Percentiles rank a stretch among this genome's conserved stretches.
Evolutionary conservation across 2,888 invertebrate species (phyloP).

Genomic region (Lordiphosa andalusiaca): DNA sequence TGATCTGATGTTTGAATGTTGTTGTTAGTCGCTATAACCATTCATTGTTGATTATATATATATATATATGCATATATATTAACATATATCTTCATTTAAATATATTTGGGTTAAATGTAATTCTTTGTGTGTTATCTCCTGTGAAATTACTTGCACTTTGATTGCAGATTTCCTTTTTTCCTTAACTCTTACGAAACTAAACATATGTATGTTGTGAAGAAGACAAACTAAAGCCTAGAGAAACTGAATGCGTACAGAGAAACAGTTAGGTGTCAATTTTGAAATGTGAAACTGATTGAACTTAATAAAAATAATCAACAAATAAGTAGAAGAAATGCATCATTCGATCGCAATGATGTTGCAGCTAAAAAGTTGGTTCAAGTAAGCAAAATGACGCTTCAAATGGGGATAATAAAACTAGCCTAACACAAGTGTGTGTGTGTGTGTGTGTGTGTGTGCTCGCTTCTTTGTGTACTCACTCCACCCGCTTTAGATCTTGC

Average conservation of each 20-base stretch:
- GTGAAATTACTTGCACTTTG: slow-evolving; percentile 71
- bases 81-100: slow-evolving; percentile 35
- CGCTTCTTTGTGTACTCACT: slow-evolving; percentile 34
- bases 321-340: slow-evolving; percentile 31
- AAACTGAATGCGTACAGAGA: slow-evolving; percentile 11
- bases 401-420: slow-evolving; percentile 11
- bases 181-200: slow-evolving; percentile 26
- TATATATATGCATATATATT: not conserved
- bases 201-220: slow-evolving; percentile 39
- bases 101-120: slow-evolving; percentile 23
- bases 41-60: slow-evolving; percentile 13
- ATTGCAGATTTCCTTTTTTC: slow-evolving; percentile 31
- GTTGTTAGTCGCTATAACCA: too few species aligned
- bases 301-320: slow-evolving; percentile 70
- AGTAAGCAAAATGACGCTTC: slow-evolving; percentile 17
- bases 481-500: slow-evolving; percentile 70
- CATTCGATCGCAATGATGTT: too few species aligned
- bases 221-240: slow-evolving; percentile 49
- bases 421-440: too few species aligned
- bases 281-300: slow-evolving; percentile 37
- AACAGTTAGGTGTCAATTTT: slow-evolving; percentile 8
- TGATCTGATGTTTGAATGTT: too few species aligned
- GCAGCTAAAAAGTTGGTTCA: not conserved
- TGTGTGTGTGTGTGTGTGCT: not conserved
- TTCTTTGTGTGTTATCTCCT: slow-evolving; percentile 66